Evolutionary conservation across 2,113 vertebrate species (phyloP), one percentile per base, ranked within the genome.

Genomic region (Proteles cristata): DNA sequence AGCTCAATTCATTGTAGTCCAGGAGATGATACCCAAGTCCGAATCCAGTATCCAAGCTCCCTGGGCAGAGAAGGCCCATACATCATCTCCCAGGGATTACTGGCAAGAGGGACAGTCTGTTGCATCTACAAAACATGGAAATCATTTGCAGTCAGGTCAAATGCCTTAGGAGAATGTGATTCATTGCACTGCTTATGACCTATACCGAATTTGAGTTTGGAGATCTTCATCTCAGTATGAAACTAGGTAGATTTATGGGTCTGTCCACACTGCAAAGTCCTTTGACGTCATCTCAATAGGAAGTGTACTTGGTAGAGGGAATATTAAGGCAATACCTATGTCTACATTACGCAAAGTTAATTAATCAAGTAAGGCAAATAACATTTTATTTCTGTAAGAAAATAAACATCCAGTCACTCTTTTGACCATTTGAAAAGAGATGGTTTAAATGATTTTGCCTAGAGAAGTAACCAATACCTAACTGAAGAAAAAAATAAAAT

Each of bases 171-270:
- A 97, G 95, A 97, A 96, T 96, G 90, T 98, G 98, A 98, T 98
- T 98, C 97, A 98, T 98, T 97, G 81, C 96, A 93, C 92, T 97
- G 94, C 84, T 90, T 92, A 90, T 96, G 98, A 98, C 98, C 98
- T 97, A 88, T 90, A 97, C 97, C 0, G 26, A 98, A 97, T 97
- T 96, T 97, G 96, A 98, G 97, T 98, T 98, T 96, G 94, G 97
- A 98, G 97, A 98, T 98, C 97, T 97, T 98, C 98, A 98, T 98
- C 98, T 97, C 97, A 93, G 97, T 97, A 94, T 97, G 96, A 98
- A 96, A 96, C 95, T 66, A 88, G 85, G 96, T 97, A 97, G 97
- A 98, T 98, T 98, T 98, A 98, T 98, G 96, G 84, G 88, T 96
- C 97, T 98, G 96, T 98, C 97, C 45, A 71, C 61, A 80, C 94